phyloP scores from a whole-genome alignment of 2,113 vertebrate species.

The Tachysurus vachellii region DNA sequence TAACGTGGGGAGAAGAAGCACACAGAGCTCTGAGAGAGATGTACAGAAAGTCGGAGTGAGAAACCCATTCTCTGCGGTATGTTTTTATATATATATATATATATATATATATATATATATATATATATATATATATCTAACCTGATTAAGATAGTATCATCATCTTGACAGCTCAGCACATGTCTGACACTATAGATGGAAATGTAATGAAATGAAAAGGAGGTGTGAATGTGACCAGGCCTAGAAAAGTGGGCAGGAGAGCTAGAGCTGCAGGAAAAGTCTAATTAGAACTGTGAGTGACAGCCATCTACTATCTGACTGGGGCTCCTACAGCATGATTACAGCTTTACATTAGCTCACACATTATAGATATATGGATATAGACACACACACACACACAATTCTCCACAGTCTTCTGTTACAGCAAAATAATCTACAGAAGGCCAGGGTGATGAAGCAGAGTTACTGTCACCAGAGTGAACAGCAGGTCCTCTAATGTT shows the following conservation, averaged over 20 bases:
- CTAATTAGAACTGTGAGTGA: constrained; percentile 51
- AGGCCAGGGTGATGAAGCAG: neutral
- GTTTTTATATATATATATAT: neutral
- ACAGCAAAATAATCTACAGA: no score
- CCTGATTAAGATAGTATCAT: neutral
- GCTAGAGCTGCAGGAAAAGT: constrained; percentile 14
- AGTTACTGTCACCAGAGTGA: neutral
- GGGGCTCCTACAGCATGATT: constrained; percentile 40
- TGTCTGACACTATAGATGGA: neutral
- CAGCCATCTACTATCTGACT: constrained; percentile 28
- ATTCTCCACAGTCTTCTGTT: no score
- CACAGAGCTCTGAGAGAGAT: neutral
- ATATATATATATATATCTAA: neutral
- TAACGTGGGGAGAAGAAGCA: no score
- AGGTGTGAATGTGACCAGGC: neutral
- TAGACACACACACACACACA: neutral
- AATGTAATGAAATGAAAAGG: neutral
- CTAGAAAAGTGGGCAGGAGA: constrained; percentile 10
- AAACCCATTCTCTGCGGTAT: neutral
- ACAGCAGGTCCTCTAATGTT: no score
- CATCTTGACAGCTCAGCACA: neutral
- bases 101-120: neutral
- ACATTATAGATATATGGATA: no score
- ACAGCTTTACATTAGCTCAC: neutral
- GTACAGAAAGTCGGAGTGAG: neutral